These are phyloP conservation scores for Siderastrea radians DNA, from an alignment of 92 coral and sea anemone genomes.

Conservation along the genomic window DNA sequence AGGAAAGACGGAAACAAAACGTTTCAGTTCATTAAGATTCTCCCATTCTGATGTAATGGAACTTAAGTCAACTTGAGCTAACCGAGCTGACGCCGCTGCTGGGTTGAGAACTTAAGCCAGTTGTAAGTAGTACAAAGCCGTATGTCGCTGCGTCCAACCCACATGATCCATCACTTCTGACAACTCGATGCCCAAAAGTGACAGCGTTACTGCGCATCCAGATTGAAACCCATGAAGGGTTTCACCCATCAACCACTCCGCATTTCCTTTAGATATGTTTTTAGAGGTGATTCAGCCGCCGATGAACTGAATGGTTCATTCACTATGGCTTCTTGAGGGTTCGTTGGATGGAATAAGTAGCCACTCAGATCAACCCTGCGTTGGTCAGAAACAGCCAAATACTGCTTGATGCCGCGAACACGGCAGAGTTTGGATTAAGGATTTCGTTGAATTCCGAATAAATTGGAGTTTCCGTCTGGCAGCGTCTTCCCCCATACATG, in stretches of 20 bases:
- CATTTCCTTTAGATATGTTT: conserved; percentile 43
- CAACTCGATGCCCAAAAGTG: conserved; percentile 9
- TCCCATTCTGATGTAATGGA: conserved; percentile 19
- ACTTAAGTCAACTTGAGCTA: conserved; percentile 2
- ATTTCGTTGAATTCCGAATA: too few species aligned
- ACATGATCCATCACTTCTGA: neutral
- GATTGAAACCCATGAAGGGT: conserved; percentile 59
- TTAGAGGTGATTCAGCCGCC: conserved; percentile 46
- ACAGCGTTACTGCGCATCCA: conserved; percentile 57
- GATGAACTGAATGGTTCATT: conserved; percentile 26
- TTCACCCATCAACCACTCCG: conserved; percentile 34
- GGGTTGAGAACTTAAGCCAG: conserved; percentile 34
- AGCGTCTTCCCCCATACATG: too few species aligned
- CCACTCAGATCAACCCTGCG: too few species aligned
- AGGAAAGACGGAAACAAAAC: neutral
- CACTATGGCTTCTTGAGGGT: conserved; percentile 27
- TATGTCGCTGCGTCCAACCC: conserved; percentile 36
- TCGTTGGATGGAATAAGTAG: conserved; percentile 46
- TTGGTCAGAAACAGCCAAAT: too few species aligned
- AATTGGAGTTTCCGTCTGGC: too few species aligned
- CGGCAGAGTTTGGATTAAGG: too few species aligned
- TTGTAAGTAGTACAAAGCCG: conserved; percentile 17
- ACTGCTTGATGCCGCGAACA: too few species aligned
- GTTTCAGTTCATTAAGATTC: conserved; percentile 15
- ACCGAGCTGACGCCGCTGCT: conserved; percentile 10